Conservation (phyloP, 2,113 vertebrate species). For the Psittacus erithacus region DNA sequence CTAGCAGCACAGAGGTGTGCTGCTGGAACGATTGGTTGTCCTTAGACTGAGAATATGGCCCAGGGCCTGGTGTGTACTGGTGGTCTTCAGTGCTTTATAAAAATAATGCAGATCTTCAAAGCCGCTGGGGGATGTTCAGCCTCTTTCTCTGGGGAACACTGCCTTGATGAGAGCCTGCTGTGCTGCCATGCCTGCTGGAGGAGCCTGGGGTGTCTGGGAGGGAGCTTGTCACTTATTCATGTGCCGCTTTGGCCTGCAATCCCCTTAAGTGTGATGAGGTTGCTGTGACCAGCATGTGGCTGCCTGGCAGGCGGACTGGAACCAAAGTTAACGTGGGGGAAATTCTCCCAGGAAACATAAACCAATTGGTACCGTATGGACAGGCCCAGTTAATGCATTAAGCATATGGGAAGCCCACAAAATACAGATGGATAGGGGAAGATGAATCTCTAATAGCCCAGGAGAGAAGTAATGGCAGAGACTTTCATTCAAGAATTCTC, state of each 20-base stretch:
- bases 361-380: background rate
- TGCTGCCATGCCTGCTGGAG: background rate
- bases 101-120: background rate
- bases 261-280: constrained; percentile 10
- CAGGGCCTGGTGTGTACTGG: background rate
- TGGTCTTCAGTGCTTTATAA: background rate
- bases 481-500: constrained; percentile 2
- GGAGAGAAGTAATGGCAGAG: background rate
- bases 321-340: background rate
- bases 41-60: background rate
- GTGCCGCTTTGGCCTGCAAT: background rate
- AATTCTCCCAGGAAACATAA: constrained; percentile 18
- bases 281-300: constrained; percentile 8
- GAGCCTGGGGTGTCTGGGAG: background rate
- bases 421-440: background rate
- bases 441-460: constrained; percentile 18
- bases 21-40: background rate
- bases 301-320: background rate
- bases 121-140: background rate
- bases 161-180: background rate
- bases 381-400: background rate
- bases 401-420: background rate
- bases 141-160: background rate
- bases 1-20: background rate
- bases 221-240: background rate